Evolutionary conservation across 53 echinoderm and acorn worm genomes (phyloP).

Genomic region (Paracentrotus lividus): DNA sequence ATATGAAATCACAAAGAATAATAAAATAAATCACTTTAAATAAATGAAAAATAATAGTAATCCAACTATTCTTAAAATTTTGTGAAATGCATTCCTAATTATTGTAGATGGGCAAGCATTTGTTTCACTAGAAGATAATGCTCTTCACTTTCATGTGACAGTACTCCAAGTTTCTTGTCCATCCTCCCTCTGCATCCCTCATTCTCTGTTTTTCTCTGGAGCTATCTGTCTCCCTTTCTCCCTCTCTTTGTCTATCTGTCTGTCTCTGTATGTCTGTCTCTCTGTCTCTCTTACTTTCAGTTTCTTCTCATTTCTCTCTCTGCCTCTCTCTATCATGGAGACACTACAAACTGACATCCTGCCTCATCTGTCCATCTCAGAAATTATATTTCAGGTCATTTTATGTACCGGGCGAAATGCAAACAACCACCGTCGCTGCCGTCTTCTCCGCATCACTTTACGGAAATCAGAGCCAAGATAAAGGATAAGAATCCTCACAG

Average conservation of each 20-base stretch:
- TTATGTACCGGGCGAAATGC: constrained; percentile 11
- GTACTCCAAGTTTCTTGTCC: background rate
- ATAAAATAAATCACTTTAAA: no score
- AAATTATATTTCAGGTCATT: constrained; percentile 37
- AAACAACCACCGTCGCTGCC: constrained; percentile 42
- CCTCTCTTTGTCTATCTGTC: background rate
- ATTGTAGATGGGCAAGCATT: background rate
- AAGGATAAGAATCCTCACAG: constrained; percentile 56
- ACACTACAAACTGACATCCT: background rate
- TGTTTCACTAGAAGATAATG: background rate
- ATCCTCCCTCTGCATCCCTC: background rate
- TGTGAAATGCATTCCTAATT: no score
- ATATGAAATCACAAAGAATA: no score
- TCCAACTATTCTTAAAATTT: no score
- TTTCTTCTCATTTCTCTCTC: background rate
- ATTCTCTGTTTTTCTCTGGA: background rate
- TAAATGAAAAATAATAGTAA: no score
- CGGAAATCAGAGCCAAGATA: constrained; percentile 39
- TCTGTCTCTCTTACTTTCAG: background rate
- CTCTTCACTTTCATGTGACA: background rate
- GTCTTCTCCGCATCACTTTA: constrained; percentile 66
- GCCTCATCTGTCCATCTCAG: constrained; percentile 15
- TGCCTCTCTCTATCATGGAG: background rate
- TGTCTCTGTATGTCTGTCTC: background rate
- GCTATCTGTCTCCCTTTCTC: background rate